These are phyloP conservation scores for Ophioderma brevispina DNA, from an alignment of 35 echinoderm and acorn worm genomes.

Conservation along the genomic window DNA sequence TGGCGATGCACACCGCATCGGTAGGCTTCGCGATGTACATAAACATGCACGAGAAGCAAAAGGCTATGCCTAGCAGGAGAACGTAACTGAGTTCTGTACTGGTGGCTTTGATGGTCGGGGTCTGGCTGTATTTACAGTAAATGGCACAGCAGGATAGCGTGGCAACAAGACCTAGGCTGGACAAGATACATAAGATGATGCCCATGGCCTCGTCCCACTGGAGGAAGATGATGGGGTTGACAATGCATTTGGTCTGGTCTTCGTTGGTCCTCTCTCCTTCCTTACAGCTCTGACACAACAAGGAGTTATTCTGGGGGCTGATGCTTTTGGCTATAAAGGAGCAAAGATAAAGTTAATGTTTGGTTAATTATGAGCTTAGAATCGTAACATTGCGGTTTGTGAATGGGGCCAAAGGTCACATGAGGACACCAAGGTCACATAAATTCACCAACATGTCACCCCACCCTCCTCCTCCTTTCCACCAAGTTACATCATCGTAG, in stretches of 20 bases:
- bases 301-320: slow-evolving; percentile 50
- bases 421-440: no score
- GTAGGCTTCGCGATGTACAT: slow-evolving; percentile 68
- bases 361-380: background rate
- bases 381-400: no score
- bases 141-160: slow-evolving; percentile 24
- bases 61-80: slow-evolving; percentile 56
- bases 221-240: slow-evolving; percentile 50
- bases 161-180: slow-evolving; percentile 38
- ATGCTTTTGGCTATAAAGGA: slow-evolving; percentile 42
- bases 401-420: no score
- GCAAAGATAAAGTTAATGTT: background rate
- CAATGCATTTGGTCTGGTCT: slow-evolving; percentile 51
- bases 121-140: slow-evolving; percentile 65
- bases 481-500: no score
- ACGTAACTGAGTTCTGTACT: slow-evolving; percentile 92
- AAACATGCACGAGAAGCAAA: slow-evolving; percentile 40
- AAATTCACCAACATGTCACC: no score
- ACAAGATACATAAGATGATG: slow-evolving; percentile 36
- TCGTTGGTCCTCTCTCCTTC: slow-evolving; percentile 38
- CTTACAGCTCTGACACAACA: slow-evolving; percentile 35
- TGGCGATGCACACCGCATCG: slow-evolving; percentile 66
- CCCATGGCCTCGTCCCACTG: slow-evolving; percentile 44
- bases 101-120: slow-evolving; percentile 89
- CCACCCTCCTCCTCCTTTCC: no score